Evolutionary conservation across 2,888 invertebrate genomes (phyloP).

Genomic region (Agrypnus murinus): DNA sequence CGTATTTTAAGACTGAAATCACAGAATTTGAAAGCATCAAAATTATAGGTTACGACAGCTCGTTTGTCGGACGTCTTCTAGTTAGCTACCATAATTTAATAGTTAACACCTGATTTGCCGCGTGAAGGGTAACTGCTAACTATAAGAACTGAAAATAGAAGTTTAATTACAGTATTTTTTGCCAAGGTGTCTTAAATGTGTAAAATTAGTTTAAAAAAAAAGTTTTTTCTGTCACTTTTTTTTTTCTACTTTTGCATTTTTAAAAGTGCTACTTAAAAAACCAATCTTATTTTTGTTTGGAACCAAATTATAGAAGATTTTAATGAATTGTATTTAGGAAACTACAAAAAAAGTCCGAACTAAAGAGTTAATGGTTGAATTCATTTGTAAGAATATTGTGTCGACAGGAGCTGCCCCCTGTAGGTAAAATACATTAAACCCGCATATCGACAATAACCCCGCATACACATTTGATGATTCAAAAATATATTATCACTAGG

Average conservation of each 20-base stretch:
- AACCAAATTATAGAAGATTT: too few species aligned
- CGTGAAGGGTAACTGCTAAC: conserved; percentile 45
- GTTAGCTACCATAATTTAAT: conserved; percentile 54
- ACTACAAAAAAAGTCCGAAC: background rate
- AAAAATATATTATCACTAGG: conserved; percentile 24
- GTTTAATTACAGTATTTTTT: conserved; percentile 31
- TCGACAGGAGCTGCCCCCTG: conserved; percentile 30
- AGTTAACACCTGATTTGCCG: conserved; percentile 68
- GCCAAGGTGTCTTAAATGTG: conserved; percentile 1
- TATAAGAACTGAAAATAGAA: conserved; percentile 28
- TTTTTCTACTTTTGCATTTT: too few species aligned
- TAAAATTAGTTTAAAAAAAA: background rate
- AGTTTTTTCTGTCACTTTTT: too few species aligned
- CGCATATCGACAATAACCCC: conserved; percentile 5
- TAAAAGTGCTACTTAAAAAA: too few species aligned
- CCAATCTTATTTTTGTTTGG: too few species aligned
- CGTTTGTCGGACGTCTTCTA: conserved; percentile 69
- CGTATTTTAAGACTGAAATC: conserved; percentile 58
- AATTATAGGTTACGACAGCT: conserved; percentile 69
- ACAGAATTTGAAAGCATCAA: conserved; percentile 58
- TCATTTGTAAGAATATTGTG: background rate
- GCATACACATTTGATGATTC: conserved; percentile 19
- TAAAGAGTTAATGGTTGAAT: background rate
- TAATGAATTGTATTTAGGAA: background rate
- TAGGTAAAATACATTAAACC: conserved; percentile 23